Conservation (phyloP, 2,888 invertebrate genomes). For the Melinaea marsaeus region DNA sequence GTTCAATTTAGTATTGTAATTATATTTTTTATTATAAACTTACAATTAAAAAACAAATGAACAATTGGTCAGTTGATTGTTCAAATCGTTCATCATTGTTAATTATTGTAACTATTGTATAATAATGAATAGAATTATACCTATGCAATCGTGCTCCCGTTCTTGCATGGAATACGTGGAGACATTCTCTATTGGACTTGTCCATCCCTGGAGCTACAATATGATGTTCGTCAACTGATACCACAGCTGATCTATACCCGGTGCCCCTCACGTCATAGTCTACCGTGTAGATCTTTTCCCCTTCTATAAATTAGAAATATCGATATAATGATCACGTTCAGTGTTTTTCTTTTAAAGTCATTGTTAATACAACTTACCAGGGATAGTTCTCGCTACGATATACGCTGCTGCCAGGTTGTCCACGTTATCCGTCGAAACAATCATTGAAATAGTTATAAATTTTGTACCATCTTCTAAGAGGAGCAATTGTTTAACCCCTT, state of each 20-base stretch:
- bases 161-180: conserved; percentile 89
- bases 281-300: conserved; percentile 86
- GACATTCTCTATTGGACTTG: conserved; percentile 87
- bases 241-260: conserved; percentile 86
- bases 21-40: too few species aligned
- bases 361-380: conserved; percentile 72
- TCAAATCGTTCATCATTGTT: too few species aligned
- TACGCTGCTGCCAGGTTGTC: conserved; percentile 83
- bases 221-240: conserved; percentile 89
- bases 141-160: conserved; percentile 81
- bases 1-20: background rate
- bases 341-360: too few species aligned
- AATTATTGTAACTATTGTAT: too few species aligned
- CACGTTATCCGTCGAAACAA: conserved; percentile 72
- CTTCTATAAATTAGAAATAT: conserved; percentile 73
- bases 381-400: conserved; percentile 83
- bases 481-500: conserved; percentile 85
- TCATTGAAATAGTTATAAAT: conserved; percentile 85
- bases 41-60: too few species aligned
- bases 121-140: conserved; percentile 35
- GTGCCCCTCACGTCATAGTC: conserved; percentile 87
- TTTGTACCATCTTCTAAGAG: conserved; percentile 86
- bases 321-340: too few species aligned
- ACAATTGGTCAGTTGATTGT: too few species aligned
- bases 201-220: conserved; percentile 90